Evolutionary conservation across 2,113 vertebrate species (phyloP).

Genomic region (Crotophaga sulcirostris): DNA sequence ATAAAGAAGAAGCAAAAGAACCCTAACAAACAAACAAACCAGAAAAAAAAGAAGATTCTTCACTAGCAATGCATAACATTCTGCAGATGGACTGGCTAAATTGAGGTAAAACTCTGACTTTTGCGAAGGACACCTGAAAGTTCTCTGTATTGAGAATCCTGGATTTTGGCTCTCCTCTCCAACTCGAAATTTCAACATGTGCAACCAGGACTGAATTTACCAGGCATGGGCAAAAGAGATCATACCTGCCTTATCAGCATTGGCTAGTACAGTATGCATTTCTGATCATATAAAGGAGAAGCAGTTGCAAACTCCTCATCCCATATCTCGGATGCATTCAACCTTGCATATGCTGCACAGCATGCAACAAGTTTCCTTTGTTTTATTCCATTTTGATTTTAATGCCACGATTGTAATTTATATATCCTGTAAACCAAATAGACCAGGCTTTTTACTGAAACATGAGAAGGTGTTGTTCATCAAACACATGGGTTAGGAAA

Average conservation of each 20-base stretch:
- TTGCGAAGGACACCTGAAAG: not conserved
- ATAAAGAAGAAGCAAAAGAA: too few relatives aligned
- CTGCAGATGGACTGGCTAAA: not conserved
- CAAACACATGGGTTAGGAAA: not conserved
- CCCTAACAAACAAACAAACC: not conserved
- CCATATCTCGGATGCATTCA: not conserved
- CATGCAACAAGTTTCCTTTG: not conserved
- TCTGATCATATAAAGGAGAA: not conserved
- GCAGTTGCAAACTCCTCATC: not conserved
- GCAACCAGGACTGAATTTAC: not conserved
- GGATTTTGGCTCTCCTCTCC: not conserved
- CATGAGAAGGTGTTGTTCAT: not conserved
- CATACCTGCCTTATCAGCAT: not conserved
- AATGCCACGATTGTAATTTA: not conserved
- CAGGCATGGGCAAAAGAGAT: not conserved
- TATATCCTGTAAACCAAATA: not conserved
- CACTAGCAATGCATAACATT: not conserved
- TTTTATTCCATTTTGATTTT: not conserved
- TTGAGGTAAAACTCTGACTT: not conserved
- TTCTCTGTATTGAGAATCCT: not conserved
- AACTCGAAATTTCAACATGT: not conserved
- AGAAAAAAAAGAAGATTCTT: not conserved
- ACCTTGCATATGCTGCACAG: fast-evolving
- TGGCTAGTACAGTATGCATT: not conserved
- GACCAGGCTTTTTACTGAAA: not conserved